Evolutionary conservation across 2,797 vertebrate species (phyloP), one percentile per base, ranked within the genome.

Genomic region (Acipenser ruthenus): DNA sequence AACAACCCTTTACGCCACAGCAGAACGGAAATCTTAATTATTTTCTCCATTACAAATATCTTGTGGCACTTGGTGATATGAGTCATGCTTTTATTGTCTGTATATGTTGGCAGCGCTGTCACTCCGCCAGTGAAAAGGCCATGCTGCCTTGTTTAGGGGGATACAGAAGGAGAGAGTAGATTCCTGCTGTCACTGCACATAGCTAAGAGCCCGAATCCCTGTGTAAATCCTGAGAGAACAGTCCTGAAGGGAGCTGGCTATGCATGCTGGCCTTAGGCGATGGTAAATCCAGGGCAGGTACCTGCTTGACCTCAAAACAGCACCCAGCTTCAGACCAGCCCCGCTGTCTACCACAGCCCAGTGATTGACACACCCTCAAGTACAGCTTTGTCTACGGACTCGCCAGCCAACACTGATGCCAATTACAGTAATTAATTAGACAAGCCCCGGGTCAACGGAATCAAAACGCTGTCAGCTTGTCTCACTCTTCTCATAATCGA

Each of bases 351-450:
- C 12, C 51, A 12, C 12, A 13, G 50, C 55, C 49, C 12, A 66
- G 37, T 18, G 65, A 47, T 7, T 60, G 49, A 56, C 6, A 12
- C 37, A 10, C 48, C 48, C n/a, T 10, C 10, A 4, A 55, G 52
- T 10, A n/a, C 5, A 8, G 52, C 52, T 55, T 55, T 10, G 52
- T 55, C 9, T 55, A n/a, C 6, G 4, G 52, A 55, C 77, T 81
- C 72, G 74, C 75, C 65, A 71, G 75, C 71, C 65, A 59, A 71
- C 65, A 79, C 76, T 83, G 74, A 71, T 72, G 79, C 81, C 84
- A 87, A 83, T 80, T 87, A 80, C 67, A 49, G 77, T 86, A 88
- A 88, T 88, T 87, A 86, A 74, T 65, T 64, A 62, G 63, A 74
- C 69, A 67, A 62, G 69, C 53, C 67, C 65, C 6, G 50, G 65